Evolutionary conservation across 2,113 vertebrate species (phyloP), one percentile per base, ranked within the genome.

Genomic region (Oreocharis arfaki): DNA sequence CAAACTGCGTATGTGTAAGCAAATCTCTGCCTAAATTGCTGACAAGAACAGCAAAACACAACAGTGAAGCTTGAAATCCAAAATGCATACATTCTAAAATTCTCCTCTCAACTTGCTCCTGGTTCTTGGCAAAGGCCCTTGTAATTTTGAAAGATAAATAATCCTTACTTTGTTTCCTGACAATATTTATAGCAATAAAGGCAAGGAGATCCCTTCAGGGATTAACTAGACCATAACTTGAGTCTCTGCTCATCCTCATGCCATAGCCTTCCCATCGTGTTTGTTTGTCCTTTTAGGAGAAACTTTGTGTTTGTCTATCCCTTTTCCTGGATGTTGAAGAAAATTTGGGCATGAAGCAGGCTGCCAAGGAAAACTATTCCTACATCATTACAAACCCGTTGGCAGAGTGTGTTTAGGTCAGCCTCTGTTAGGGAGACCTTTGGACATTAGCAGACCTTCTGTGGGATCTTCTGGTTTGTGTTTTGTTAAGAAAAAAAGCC

Each of bases 401-500:
- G 49, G 35, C 39, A 22, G 18, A 23, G 30, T 18, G 17, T 61
- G 28, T 41, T 32, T 55, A 37, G 16, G 56, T 57, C 71, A 88
- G 21, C 11, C 39, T 49, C 37, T 53, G 19, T 65, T 74, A 70
- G 28, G 16, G 37, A 79, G 42, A 70, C 7, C 7, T 61, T 52
- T 76, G 26, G 52, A 57, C 35, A 16, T 32, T 35, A 21, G 20
- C 44, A 76, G 35, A 35, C 13, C 24, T 57, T 41, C 42, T 67
- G 52, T 50, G 44, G 42, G 30, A 78, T 22, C 17, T 78, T 61
- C 85, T 75, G 35, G 8, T 69, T 61, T 69, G 16, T 10, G 27
- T 4, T 50, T 88, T 16, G 15, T n/a, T n/a, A 7, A 46, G 35
- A 26, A 23, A n/a, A 7, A 21, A 32, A 13, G n/a, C 0, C 3